These are phyloP conservation scores for Hemibagrus wyckioides DNA, from an alignment of 2,113 vertebrate genomes.

Conservation along the genomic window DNA sequence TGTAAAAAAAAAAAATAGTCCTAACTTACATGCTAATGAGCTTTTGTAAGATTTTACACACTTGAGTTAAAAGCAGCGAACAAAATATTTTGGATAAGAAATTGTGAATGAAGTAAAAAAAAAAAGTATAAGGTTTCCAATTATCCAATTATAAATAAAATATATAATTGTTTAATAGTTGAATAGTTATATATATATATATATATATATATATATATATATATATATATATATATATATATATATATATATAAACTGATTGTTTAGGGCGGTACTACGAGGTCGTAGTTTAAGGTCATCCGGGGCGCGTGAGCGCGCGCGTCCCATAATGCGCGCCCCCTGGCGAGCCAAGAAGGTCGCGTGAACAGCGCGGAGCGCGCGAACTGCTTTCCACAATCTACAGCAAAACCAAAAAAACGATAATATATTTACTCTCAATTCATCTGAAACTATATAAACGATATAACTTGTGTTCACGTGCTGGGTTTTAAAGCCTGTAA, in stretches of 20 bases:
- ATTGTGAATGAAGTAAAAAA: background rate
- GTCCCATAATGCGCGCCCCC: conserved; percentile 5
- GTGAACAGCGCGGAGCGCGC: background rate
- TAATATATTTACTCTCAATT: background rate
- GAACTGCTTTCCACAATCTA: background rate
- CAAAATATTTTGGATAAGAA: background rate
- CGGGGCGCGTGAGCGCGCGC: too few relatives aligned
- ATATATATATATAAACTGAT: background rate
- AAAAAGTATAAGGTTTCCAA: background rate
- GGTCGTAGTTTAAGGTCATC: too few relatives aligned
- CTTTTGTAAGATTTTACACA: background rate
- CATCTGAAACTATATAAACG: background rate
- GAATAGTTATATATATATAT: too few relatives aligned
- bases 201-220: background rate
- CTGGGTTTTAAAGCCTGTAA: background rate
- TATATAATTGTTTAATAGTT: background rate
- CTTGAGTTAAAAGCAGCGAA: background rate
- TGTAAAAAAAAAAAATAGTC: background rate
- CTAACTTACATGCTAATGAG: background rate
- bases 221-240: background rate
- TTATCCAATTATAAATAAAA: too few relatives aligned
- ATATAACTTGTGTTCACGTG: background rate
- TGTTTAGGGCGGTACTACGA: background rate
- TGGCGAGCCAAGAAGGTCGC: background rate
- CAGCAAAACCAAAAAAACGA: background rate